Evolutionary conservation across 2,888 invertebrate species (phyloP).

Genomic region (Zeuzera pyrina): DNA sequence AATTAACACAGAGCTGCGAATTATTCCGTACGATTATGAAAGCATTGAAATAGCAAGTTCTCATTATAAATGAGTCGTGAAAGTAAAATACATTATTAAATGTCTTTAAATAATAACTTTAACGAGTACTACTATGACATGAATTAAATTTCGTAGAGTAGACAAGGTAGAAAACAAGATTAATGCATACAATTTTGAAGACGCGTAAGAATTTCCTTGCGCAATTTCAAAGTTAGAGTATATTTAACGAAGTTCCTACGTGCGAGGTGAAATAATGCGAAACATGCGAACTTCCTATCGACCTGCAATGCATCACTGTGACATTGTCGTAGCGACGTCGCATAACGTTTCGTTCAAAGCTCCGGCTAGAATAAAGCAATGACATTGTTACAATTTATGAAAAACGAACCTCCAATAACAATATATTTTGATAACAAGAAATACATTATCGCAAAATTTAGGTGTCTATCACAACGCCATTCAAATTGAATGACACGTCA

Average conservation of each 20-base stretch:
- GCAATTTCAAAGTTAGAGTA: no score
- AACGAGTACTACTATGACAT: no score
- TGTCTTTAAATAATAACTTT: no score
- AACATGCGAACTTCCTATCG: slow-evolving; percentile 37
- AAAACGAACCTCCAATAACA: neutral
- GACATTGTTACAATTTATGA: neutral
- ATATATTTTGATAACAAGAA: neutral
- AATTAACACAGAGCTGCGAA: no score
- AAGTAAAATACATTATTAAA: no score
- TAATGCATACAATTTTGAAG: no score
- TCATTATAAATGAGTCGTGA: no score
- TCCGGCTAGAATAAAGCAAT: neutral
- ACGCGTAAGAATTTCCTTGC: no score
- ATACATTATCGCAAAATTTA: neutral
- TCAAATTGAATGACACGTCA: slow-evolving; percentile 9
- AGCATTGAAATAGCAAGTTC: no score
- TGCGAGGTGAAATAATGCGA: slow-evolving; percentile 24
- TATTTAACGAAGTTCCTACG: slow-evolving; percentile 10
- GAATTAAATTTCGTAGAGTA: no score
- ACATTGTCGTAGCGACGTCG: slow-evolving; percentile 17
- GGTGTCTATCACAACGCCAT: slow-evolving; percentile 1
- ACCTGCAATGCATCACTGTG: slow-evolving; percentile 55
- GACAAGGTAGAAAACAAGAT: no score
- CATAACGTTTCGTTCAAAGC: slow-evolving; percentile 12
- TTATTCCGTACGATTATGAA: no score